Percentiles rank a stretch among this genome's conserved stretches.
Conservation (phyloP, 2,113 vertebrate species). For the Syngnathus floridae region DNA sequence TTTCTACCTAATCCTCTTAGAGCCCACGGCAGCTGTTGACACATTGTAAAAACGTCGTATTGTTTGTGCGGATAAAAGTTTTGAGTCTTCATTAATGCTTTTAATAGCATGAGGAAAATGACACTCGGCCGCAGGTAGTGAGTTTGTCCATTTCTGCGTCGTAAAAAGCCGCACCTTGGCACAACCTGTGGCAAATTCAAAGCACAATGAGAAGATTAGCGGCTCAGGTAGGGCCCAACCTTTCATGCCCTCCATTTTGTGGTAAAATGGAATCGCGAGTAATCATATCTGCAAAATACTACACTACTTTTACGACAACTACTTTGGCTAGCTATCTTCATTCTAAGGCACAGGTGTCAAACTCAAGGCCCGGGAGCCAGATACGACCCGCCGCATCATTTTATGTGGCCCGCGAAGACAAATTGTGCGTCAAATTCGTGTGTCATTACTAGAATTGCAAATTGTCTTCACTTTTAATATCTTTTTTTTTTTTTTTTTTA, state of each 20-base stretch:
- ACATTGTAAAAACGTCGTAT: constrained; percentile 7
- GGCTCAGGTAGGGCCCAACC: not conserved
- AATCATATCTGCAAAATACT: not conserved
- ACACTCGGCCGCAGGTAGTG: no score
- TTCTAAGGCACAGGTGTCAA: no score
- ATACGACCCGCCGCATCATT: no score
- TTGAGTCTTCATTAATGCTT: no score
- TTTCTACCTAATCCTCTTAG: constrained; percentile 64
- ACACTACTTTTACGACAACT: not conserved
- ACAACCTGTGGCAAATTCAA: constrained; percentile 43
- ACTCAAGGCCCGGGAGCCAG: no score
- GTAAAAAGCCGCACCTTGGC: constrained; percentile 5
- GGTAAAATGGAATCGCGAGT: no score
- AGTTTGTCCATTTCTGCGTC: not conserved
- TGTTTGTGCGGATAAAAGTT: not conserved
- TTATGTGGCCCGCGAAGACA: no score
- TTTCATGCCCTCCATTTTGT: not conserved
- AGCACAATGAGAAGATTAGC: constrained; percentile 69
- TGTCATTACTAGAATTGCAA: no score
- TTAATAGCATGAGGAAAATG: not conserved
- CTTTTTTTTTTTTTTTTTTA: no score
- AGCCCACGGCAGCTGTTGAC: constrained; percentile 34
- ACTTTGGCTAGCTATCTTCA: not conserved
- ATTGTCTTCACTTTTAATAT: no score
- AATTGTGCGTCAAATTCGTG: no score